Evolutionary conservation across 2,797 vertebrate genomes (phyloP).

Genomic region (Intellagama lesueurii): DNA sequence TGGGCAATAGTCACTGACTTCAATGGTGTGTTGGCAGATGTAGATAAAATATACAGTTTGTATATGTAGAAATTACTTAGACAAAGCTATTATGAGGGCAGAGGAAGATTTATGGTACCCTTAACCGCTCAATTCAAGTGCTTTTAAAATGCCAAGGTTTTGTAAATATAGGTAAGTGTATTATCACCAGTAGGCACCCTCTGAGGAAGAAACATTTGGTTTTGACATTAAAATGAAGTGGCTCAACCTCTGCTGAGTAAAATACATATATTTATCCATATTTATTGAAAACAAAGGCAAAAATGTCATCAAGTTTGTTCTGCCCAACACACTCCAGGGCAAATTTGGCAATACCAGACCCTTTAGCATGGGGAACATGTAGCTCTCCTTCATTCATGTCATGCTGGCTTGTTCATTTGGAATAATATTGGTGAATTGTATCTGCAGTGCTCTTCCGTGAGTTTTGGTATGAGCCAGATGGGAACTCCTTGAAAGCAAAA

Average conservation of each 20-base stretch:
- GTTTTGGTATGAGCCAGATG: neutral
- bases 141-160: constrained; percentile 5
- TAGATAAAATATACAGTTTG: constrained; percentile 14
- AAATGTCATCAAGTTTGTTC: neutral
- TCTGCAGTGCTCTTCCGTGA: neutral
- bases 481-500: neutral
- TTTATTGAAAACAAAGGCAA: neutral
- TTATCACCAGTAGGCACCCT: neutral
- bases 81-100: neutral
- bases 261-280: neutral
- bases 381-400: neutral
- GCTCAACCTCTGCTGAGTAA: neutral
- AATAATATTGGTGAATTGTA: neutral
- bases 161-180: constrained; percentile 17
- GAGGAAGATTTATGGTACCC: constrained; percentile 9
- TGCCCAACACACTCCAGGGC: neutral
- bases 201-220: constrained; percentile 5
- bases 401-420: neutral
- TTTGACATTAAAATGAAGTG: constrained; percentile 1
- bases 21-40: neutral
- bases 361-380: neutral
- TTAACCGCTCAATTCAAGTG: neutral
- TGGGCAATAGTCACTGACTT: neutral
- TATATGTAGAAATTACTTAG: neutral
- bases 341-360: no score